Evolutionary conservation across 2,113 vertebrate genomes (phyloP).

Genomic region (Takifugu bimaculatus): DNA sequence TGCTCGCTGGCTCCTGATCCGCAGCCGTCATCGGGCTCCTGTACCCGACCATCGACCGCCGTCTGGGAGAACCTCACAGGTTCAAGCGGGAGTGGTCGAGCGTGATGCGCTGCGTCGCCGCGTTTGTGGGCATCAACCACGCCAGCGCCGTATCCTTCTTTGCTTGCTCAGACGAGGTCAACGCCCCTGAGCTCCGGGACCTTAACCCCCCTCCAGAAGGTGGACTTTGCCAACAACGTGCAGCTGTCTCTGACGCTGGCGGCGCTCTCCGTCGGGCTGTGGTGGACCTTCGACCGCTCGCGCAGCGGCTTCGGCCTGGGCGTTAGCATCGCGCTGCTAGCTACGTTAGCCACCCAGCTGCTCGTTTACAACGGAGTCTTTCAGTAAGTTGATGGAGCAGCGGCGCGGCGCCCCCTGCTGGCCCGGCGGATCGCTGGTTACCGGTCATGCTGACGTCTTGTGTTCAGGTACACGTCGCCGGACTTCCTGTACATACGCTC

Average conservation of each 20-base stretch:
- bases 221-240: constrained; percentile 96
- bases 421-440: no score
- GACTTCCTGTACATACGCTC: constrained; percentile 96
- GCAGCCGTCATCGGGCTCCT: constrained; percentile 90
- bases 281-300: constrained; percentile 97
- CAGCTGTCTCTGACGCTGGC: constrained; percentile 93
- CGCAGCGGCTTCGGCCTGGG: constrained; percentile 91
- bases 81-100: constrained; percentile 98
- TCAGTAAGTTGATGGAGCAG: constrained; percentile 79
- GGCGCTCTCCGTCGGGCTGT: constrained; percentile 91
- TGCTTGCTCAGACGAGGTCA: neutral
- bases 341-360: constrained; percentile 87
- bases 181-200: constrained; percentile 20
- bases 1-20: neutral
- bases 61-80: constrained; percentile 90
- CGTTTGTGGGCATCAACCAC: constrained; percentile 97
- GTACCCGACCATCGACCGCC: constrained; percentile 93
- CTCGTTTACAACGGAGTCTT: constrained; percentile 94
- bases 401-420: no score
- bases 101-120: constrained; percentile 95
- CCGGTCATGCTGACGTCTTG: no score
- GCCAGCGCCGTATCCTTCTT: constrained; percentile 95
- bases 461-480: constrained; percentile 86
- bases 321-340: constrained; percentile 86
- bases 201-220: constrained; percentile 87